A percentile compares a stretch with the other conserved stretches of the same genome.
Evolutionary conservation across 1,140 invertebrate genomes (phyloP).

Genomic region (Ostrea denselamellosa): DNA sequence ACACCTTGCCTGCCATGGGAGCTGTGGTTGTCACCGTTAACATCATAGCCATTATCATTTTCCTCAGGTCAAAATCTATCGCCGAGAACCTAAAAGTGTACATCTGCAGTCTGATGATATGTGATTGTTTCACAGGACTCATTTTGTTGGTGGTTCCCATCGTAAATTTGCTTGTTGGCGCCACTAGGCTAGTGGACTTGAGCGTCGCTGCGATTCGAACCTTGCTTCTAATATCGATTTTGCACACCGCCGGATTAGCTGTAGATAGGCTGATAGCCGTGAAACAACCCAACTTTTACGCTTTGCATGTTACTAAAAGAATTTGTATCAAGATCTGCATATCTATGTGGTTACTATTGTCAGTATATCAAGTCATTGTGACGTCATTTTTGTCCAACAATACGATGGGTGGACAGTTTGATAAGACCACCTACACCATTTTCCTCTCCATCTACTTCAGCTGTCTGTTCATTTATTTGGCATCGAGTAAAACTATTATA

Average conservation of each 20-base stretch:
- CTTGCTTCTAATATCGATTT: conserved; percentile 8
- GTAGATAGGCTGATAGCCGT: not conserved
- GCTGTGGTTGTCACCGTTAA: not conserved
- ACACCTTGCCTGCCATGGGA: not conserved
- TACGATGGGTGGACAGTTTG: conserved; percentile 8
- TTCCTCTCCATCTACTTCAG: conserved; percentile 6
- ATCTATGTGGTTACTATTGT: not conserved
- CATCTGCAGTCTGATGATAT: conserved; percentile 3
- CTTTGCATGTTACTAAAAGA: not conserved
- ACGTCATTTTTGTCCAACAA: not conserved
- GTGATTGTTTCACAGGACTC: conserved; percentile 1
- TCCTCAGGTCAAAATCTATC: not conserved
- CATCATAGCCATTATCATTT: not conserved
- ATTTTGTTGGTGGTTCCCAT: not conserved
- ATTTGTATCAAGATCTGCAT: not conserved
- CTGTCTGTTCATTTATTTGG: not conserved
- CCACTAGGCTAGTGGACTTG: not conserved
- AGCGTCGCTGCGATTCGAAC: not conserved
- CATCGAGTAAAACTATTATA: conserved; percentile 10
- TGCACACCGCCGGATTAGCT: not conserved
- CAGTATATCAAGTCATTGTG: not conserved
- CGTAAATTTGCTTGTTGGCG: not conserved
- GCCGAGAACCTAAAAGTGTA: not conserved
- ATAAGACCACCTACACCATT: not conserved
- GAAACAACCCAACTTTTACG: not conserved